phyloP scores from a whole-genome alignment of 2,113 vertebrate genomes.

The Perca schrenkii region DNA sequence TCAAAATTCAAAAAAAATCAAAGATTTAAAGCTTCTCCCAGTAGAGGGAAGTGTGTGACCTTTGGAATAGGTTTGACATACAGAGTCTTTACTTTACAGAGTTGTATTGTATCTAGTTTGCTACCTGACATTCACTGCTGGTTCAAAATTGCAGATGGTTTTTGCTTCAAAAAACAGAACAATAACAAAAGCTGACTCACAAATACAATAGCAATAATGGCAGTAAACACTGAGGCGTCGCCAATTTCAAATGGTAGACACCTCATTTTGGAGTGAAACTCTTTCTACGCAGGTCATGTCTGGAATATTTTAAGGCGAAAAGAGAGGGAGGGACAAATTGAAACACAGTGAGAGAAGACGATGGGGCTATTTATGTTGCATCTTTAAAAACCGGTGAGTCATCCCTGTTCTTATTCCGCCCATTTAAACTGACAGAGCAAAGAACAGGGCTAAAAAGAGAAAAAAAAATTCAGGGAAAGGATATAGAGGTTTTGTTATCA shows the following conservation, averaged over 20 bases:
- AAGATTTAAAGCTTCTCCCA: neutral
- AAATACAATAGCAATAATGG: neutral
- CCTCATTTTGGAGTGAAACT: constrained; percentile 5
- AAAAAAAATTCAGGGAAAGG: neutral
- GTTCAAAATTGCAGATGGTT: neutral
- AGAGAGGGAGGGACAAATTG: constrained; percentile 13
- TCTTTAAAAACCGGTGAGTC: constrained; percentile 54
- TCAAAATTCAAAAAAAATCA: neutral
- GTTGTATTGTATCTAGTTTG: neutral
- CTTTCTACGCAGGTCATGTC: neutral
- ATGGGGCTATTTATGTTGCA: constrained; percentile 33
- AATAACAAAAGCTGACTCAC: constrained; percentile 15
- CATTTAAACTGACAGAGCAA: neutral
- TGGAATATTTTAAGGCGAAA: constrained; percentile 4
- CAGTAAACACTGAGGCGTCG: neutral
- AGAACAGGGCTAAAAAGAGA: neutral
- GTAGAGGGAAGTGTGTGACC: neutral
- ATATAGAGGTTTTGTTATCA: neutral
- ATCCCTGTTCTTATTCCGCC: constrained; percentile 18
- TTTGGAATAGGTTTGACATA: neutral
- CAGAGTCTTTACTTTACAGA: too few species aligned
- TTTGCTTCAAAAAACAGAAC: neutral
- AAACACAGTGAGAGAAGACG: constrained; percentile 9
- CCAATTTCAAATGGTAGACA: neutral
- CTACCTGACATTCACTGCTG: neutral